A percentile compares a stretch with the other conserved stretches of the same genome.
Evolutionary conservation across 2,113 vertebrate genomes (phyloP).

Genomic region (Stercorarius parasiticus): DNA sequence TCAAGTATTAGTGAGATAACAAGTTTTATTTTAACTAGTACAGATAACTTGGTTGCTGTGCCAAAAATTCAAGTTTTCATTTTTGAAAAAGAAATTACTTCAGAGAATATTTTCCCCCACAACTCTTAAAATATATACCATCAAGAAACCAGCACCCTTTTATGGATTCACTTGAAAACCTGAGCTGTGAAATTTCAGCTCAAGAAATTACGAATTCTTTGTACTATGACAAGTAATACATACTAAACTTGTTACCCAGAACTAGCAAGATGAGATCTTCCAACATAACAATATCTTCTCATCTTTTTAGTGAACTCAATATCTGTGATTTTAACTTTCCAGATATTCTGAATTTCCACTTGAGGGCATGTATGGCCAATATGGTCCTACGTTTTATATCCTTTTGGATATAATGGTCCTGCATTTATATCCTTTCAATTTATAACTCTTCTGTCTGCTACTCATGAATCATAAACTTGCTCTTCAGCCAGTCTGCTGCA

Average conservation of each 20-base stretch:
- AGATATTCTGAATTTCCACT: background rate
- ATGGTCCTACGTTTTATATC: background rate
- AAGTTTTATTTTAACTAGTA: background rate
- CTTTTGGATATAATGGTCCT: background rate
- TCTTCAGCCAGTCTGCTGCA: background rate
- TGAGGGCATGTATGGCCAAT: background rate
- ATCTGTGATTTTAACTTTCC: background rate
- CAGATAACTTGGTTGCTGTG: background rate
- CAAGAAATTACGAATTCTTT: background rate
- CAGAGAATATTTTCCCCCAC: background rate
- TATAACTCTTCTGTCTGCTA: background rate
- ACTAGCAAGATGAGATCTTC: background rate
- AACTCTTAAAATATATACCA: background rate
- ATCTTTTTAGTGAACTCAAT: background rate
- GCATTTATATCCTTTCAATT: background rate
- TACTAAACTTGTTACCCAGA: background rate
- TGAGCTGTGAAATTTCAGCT: conserved; percentile 17
- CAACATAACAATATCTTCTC: background rate
- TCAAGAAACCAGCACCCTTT: background rate
- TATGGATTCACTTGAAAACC: background rate
- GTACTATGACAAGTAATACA: background rate
- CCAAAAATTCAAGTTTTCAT: background rate
- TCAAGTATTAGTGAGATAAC: background rate
- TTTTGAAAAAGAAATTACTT: background rate
- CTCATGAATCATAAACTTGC: background rate